Percentiles rank a stretch among this genome's conserved stretches.
Conservation (phyloP, 2,888 invertebrate species). For the Euphydryas editha region DNA sequence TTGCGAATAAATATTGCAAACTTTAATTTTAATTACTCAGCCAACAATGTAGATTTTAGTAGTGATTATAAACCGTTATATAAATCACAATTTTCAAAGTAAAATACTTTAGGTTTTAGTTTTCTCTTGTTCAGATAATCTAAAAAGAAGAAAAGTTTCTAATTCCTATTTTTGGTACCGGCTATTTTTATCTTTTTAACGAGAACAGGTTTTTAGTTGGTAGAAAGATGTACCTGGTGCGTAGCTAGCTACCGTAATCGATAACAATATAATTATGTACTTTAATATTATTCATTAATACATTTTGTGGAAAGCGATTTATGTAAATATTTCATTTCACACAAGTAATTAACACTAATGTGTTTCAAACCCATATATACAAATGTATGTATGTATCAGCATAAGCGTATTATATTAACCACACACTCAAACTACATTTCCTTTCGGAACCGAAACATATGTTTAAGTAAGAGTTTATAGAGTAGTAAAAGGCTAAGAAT, state of each 20-base stretch:
- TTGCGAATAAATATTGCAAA: neutral
- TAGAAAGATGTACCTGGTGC: no score
- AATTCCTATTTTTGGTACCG: no score
- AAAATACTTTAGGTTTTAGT: no score
- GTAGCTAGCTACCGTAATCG: no score
- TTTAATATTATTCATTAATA: no score
- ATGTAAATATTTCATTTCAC: neutral
- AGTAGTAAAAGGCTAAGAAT: neutral
- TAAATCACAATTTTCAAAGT: no score
- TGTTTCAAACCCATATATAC: neutral
- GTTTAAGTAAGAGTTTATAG: neutral
- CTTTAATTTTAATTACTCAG: neutral
- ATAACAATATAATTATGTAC: no score
- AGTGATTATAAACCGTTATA: neutral
- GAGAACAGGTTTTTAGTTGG: no score
- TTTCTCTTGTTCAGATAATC: no score
- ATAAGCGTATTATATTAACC: conserved; percentile 5
- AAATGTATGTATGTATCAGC: neutral
- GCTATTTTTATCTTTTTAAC: no score
- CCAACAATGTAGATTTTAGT: neutral
- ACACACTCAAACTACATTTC: conserved; percentile 6
- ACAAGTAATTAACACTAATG: neutral
- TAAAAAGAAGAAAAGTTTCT: no score
- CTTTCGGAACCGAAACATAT: conserved; percentile 2
- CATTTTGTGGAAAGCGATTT: no score